Evolutionary conservation across 2,797 vertebrate genomes (phyloP), one percentile per base, ranked within the genome.

Genomic region (Manis pentadactyla): DNA sequence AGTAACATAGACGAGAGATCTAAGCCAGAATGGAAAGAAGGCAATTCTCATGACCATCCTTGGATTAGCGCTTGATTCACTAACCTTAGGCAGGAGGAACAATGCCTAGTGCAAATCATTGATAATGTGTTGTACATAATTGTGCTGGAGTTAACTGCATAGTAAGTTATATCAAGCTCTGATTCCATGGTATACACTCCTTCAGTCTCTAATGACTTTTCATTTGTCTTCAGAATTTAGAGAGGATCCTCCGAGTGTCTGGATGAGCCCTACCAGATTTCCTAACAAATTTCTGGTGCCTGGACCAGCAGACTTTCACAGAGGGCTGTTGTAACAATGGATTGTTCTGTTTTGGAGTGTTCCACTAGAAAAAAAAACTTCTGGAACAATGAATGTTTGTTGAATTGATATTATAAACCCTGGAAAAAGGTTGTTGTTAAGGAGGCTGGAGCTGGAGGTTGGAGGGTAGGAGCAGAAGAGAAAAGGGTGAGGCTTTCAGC

Each of bases 401-500:
- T 96, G 69, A 66, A 94, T 75, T 75, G 74, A 7, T 79, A 87
- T 14, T 39, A 0, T 92, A 91, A 61, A 27, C 31, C 57, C 51
- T 75, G 53, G 17, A 89, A 66, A 75, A 13, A 51, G 53, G 23
- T 75, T 83, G 31, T 79, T 63, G 55, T 46, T 61, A 66, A 90
- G 7, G 8, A 29, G 37, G 49, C 34, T 68, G 19, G 51, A 71
- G n/a, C 55, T 90, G 34, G 31, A 95, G 23, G 31, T 31, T 87
- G 23, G 75, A 87, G 19, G 19, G n/a, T 57, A 19, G 64, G 92
- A 57, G 34, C 68, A 73, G 51, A n/a, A 94, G 23, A 87, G 34
- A 73, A 84, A 96, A 88, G 79, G n/a, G 59, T 69, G 51, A 78
- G 69, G 64, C 64, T 49, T 95, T 91, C 42, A 74, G 55, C 83